A percentile compares a stretch with the other conserved stretches of the same genome.
These are phyloP conservation scores for Lasius platythorax DNA, from an alignment of 2,888 invertebrate species.

Conservation along the genomic window DNA sequence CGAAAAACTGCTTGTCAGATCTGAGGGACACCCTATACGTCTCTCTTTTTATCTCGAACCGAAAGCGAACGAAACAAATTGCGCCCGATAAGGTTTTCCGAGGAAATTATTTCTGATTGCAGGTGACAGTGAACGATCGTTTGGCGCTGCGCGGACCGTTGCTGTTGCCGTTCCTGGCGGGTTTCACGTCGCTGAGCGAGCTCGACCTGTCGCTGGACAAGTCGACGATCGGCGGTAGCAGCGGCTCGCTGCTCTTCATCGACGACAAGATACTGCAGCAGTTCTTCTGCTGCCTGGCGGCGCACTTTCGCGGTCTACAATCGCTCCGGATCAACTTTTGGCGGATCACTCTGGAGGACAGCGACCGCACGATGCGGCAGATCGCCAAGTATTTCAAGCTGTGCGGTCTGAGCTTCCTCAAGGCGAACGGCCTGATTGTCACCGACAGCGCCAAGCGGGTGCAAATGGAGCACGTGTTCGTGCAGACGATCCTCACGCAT, in stretches of 20 bases:
- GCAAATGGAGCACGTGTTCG: conserved; percentile 84
- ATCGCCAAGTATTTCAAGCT: conserved; percentile 83
- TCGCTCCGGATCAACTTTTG: conserved; percentile 85
- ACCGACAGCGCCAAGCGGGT: conserved; percentile 83
- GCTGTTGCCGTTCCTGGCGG: conserved; percentile 86
- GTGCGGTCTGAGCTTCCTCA: conserved; percentile 84
- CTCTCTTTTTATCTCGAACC: background rate
- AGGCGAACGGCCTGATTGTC: conserved; percentile 83
- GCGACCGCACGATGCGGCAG: conserved; percentile 83
- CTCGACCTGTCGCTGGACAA: conserved; percentile 86
- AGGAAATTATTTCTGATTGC: conserved; percentile 68
- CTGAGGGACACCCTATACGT: background rate
- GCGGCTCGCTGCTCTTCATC: conserved; percentile 82
- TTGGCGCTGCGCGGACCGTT: conserved; percentile 86
- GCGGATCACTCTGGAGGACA: conserved; percentile 82
- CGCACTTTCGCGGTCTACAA: conserved; percentile 85
- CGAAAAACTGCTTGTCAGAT: background rate
- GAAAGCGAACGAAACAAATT: conserved; percentile 24
- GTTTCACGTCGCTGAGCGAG: conserved; percentile 86
- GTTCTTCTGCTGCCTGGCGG: conserved; percentile 86
- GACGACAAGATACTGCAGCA: conserved; percentile 86
- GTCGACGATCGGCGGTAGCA: conserved; percentile 84
- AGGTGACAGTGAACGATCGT: conserved; percentile 86
- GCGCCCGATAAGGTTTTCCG: conserved; percentile 24
- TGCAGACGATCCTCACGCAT: conserved; percentile 82